Evolutionary conservation across 2,888 invertebrate species (phyloP).

Genomic region (Cantharis lateralis): DNA sequence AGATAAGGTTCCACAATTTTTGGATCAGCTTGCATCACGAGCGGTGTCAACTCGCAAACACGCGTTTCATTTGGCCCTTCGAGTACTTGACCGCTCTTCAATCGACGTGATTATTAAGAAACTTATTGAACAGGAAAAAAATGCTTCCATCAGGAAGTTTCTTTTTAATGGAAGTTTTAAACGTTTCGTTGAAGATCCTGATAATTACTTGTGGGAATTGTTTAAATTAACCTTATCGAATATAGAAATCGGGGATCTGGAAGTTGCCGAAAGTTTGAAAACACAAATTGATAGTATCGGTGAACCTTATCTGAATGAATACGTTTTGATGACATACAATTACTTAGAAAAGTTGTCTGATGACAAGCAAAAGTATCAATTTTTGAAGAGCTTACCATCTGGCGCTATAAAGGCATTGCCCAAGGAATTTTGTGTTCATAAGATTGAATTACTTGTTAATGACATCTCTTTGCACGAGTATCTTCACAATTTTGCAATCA

Average conservation of each 20-base stretch:
- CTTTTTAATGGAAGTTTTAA: constrained; percentile 6
- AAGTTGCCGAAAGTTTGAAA: not conserved
- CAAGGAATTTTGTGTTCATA: not conserved
- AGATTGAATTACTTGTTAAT: not conserved
- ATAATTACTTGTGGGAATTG: constrained; percentile 5
- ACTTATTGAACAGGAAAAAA: not conserved
- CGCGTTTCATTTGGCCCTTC: constrained; percentile 4
- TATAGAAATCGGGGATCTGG: not conserved
- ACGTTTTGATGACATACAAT: not conserved
- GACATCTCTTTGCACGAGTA: not conserved
- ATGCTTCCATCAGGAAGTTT: constrained; percentile 4
- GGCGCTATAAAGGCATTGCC: not conserved
- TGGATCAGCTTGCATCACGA: constrained; percentile 3
- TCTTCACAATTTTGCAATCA: not conserved
- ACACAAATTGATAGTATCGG: not conserved
- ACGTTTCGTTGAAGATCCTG: constrained; percentile 9
- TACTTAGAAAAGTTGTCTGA: not conserved
- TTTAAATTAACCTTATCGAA: not conserved
- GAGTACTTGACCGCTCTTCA: not conserved
- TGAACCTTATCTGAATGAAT: not conserved
- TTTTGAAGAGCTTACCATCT: not conserved
- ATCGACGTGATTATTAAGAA: not conserved
- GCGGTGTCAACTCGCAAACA: constrained; percentile 18
- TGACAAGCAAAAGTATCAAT: not conserved
- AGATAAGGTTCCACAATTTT: not conserved